These are phyloP conservation scores for Machaerirhynchus nigripectus DNA, from an alignment of 2,113 vertebrate species.

Conservation along the genomic window DNA sequence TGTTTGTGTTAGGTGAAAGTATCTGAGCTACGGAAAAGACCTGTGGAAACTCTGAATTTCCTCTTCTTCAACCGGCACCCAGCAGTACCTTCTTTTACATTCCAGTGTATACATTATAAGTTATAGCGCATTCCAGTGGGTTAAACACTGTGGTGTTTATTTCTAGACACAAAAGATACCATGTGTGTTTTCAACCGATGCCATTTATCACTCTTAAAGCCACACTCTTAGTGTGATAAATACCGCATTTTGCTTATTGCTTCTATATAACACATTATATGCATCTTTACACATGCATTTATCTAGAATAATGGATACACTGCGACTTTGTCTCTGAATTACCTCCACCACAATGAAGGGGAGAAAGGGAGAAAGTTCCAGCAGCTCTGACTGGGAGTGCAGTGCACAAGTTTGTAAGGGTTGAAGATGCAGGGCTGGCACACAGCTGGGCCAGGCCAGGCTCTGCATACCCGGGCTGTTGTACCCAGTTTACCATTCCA, in stretches of 20 bases:
- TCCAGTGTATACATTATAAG: background rate
- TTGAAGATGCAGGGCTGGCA: accelerated
- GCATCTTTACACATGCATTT: background rate
- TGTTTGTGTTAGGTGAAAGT: background rate
- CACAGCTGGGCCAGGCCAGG: background rate
- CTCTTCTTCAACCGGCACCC: background rate
- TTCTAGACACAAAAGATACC: background rate
- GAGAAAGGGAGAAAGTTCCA: background rate
- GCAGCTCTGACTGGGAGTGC: background rate
- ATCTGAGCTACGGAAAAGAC: background rate
- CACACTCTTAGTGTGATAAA: background rate
- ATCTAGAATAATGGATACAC: background rate
- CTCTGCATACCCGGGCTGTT: background rate
- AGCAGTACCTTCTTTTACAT: background rate
- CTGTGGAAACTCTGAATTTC: background rate
- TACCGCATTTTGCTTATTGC: background rate
- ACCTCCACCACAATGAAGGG: background rate
- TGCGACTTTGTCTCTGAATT: background rate
- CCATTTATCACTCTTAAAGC: background rate
- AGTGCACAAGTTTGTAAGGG: background rate
- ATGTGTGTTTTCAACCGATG: background rate
- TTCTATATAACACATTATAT: background rate
- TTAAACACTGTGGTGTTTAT: background rate
- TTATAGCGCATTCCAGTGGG: background rate
- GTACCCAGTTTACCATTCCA: background rate